Evolutionary conservation across 1,140 invertebrate genomes (phyloP), one percentile per base, ranked within the genome.

Genomic region (Drosophila subobscura): DNA sequence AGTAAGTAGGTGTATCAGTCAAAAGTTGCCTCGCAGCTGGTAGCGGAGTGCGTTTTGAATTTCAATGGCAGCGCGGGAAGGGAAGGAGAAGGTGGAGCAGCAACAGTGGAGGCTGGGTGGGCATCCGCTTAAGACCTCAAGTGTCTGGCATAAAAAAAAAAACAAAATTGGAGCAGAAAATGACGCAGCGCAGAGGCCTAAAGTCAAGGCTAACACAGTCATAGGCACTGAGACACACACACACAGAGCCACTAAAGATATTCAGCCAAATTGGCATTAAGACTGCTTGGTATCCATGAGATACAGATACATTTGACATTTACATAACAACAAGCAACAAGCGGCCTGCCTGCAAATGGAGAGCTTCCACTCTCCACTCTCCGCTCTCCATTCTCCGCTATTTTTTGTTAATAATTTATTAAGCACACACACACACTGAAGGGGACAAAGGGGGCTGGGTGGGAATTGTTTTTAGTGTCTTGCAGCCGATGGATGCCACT

Each of bases 1-100:
- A 37, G 72, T 86, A 90, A 90, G 85, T 90, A 89, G 85, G 85
- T 86, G 85, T 89, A 86, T 89, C 61, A 73, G 67, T 81, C 81
- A 77, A 74, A 80, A 72, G 71, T 71, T 58, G 54, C 51, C 55
- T 49, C 61, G 83, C 76, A 74, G 80, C 61, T 79, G 74, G 75
- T 52, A 60, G 73, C 58, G 56, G 79, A 71, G 70, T 86, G 81
- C 73, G 81, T 81, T 86, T 86, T 61, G 65, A 81, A 75, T 86
- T 85, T 81, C 77, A 75, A 86, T 81, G 70, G 80, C 70, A 61
- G 77, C 60, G 63, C 56, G 47, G 23, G 5, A 7, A 10, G n/a
- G 33, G 44, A 29, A 4, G 33, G 33, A 40, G 20, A 47, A 27
- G 42, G 5, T 5, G 25, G 10, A 22, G 46, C 49, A 25, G 52